Conservation (phyloP, 2,797 vertebrate species). For the Taenioides sp. region DNA sequence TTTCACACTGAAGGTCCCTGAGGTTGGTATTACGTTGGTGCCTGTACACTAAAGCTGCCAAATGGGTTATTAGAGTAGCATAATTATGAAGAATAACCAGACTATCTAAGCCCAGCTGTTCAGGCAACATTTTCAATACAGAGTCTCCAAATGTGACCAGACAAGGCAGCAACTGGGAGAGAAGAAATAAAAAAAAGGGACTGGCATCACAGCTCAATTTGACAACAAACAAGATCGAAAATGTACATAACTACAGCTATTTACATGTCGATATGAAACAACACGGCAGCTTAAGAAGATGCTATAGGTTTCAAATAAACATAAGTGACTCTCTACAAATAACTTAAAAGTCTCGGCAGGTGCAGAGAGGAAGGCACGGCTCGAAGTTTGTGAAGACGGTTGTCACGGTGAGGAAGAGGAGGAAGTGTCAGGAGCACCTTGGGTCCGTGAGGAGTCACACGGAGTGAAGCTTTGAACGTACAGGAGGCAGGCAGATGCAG, state of each 20-base stretch:
- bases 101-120: slow-evolving; percentile 55
- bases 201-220: slow-evolving; percentile 30
- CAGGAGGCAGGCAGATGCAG: slow-evolving; percentile 59
- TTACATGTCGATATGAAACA: too few relatives aligned
- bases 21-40: background rate
- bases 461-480: slow-evolving; percentile 63
- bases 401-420: slow-evolving; percentile 35
- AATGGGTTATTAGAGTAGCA: slow-evolving; percentile 41
- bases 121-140: slow-evolving; percentile 36
- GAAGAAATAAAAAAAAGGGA: slow-evolving; percentile 34
- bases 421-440: slow-evolving; percentile 40
- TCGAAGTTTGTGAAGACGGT: slow-evolving; percentile 51
- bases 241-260: background rate
- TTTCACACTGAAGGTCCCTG: background rate
- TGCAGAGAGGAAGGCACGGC: slow-evolving; percentile 19
- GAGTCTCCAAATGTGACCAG: slow-evolving; percentile 35
- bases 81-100: slow-evolving; percentile 60
- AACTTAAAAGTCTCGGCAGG: slow-evolving; percentile 57
- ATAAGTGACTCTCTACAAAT: slow-evolving; percentile 59
- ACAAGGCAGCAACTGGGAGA: slow-evolving; percentile 31
- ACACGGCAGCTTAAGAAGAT: slow-evolving; percentile 12
- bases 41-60: slow-evolving; percentile 20
- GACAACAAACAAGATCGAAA: background rate
- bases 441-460: slow-evolving; percentile 55
- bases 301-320: slow-evolving; percentile 47